phyloP scores from a whole-genome alignment of 2,888 invertebrate genomes.

The Amblyjoppa proteus region DNA sequence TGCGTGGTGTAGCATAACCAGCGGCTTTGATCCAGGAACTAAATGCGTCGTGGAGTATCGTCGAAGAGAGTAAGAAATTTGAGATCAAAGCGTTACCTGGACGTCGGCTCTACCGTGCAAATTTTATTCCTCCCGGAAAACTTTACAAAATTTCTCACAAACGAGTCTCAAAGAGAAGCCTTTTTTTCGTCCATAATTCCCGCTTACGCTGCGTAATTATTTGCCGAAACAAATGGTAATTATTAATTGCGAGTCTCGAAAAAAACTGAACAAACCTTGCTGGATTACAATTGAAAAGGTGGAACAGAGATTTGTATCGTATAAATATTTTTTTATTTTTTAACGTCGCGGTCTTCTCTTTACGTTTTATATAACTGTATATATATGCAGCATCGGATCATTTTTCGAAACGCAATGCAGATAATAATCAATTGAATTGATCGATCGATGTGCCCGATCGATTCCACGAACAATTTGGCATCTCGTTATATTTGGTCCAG shows the following conservation, averaged over 20 bases:
- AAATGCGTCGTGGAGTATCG: too few species aligned
- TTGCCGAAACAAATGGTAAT: too few species aligned
- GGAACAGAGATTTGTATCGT: slow-evolving; percentile 27
- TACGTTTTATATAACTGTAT: not conserved
- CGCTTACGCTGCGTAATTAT: too few species aligned
- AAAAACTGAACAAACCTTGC: not conserved
- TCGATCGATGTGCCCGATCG: slow-evolving; percentile 9
- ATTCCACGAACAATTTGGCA: slow-evolving; percentile 58
- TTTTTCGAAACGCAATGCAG: slow-evolving; percentile 21
- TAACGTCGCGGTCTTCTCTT: not conserved
- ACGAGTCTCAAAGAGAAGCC: too few species aligned
- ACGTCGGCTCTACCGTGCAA: too few species aligned
- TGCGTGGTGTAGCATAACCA: too few species aligned
- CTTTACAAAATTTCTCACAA: too few species aligned
- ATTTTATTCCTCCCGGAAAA: too few species aligned
- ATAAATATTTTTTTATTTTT: not conserved
- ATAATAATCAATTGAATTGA: slow-evolving; percentile 35
- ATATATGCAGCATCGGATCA: slow-evolving; percentile 11
- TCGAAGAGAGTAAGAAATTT: too few species aligned
- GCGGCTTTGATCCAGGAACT: too few species aligned
- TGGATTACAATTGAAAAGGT: slow-evolving; percentile 42
- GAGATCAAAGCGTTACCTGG: too few species aligned
- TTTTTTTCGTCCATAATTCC: too few species aligned
- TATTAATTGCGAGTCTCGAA: not conserved
- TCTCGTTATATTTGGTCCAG: slow-evolving; percentile 61